Evolutionary conservation across 2,888 invertebrate species (phyloP), one percentile per base, ranked within the genome.

Genomic region (Papilio protenor): DNA sequence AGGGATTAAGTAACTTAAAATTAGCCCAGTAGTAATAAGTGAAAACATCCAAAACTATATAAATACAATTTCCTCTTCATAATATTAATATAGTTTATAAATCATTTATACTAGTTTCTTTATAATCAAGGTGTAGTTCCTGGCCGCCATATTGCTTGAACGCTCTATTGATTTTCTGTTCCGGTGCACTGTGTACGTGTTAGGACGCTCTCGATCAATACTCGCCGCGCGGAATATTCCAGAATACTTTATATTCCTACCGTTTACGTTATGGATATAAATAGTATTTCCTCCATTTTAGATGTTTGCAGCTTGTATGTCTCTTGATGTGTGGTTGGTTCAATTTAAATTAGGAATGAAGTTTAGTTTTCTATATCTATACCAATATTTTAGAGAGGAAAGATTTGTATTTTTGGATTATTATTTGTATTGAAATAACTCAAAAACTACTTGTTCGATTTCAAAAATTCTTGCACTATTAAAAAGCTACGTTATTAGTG

Each of bases 221-320:
- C 66, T 2, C 66, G 66, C 21, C 52, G 55, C 73, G 33, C 40
- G 73, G 69, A 75, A 75, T 69, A 40, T 69, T 69, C 66, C 66
- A 69, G 66, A 69, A 69, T 21, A 40, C 64, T n/a, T 66, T 16
- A 52, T 49, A 16, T 1, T 18, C 52, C 59, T 61, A 23, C 33
- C 66, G 66, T 40, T 40, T 40, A 40, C 66, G n/a, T 66, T 40
- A 40, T 66, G 27, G n/a, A 16, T 40, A 40, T 40, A 66, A 40
- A 66, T 66, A 66, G 66, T n/a, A 40, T 40, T 40, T 40, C n/a
- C 11, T 40, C 16, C 33, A 33, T 18, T 33, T 64, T 64, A 64
- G 33, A 64, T 61, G 14, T 61, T 61, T 6, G 10, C 33, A 61
- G 16, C 27, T 61, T 27, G 14, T 18, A 52, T 2, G 23, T 59